phyloP scores from a whole-genome alignment of 1,140 invertebrate species.

The Microplitis mediator region DNA sequence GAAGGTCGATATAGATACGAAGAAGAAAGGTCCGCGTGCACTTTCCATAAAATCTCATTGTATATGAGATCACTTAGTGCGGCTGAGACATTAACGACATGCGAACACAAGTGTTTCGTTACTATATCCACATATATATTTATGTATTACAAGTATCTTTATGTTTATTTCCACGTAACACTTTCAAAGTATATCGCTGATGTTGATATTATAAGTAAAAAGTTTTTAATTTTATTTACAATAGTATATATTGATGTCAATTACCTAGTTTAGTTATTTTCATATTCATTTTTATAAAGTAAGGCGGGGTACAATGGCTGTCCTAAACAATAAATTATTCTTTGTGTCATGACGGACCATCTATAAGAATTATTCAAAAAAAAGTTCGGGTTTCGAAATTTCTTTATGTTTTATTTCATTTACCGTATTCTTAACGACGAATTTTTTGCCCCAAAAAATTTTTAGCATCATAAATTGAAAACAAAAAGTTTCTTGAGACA shows the following conservation, averaged over 20 bases:
- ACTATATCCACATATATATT: background rate
- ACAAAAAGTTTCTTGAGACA: too few relatives aligned
- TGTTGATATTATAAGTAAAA: background rate
- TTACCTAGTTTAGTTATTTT: too few relatives aligned
- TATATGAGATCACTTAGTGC: slow-evolving; percentile 62
- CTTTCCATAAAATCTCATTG: slow-evolving; percentile 64
- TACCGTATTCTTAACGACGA: too few relatives aligned
- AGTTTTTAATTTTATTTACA: slow-evolving; percentile 7
- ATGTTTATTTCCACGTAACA: background rate
- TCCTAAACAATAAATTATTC: too few relatives aligned
- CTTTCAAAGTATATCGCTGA: background rate
- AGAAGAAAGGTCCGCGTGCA: slow-evolving; percentile 53
- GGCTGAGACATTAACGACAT: slow-evolving; percentile 49
- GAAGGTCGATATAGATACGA: slow-evolving; percentile 28
- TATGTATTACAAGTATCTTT: background rate
- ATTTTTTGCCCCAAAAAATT: too few relatives aligned
- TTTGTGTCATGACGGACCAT: too few relatives aligned
- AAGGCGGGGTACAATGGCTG: too few relatives aligned
- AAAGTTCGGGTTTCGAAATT: too few relatives aligned
- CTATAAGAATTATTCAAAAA: too few relatives aligned
- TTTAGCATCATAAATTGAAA: too few relatives aligned
- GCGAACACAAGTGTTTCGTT: slow-evolving; percentile 22
- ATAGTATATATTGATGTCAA: background rate
- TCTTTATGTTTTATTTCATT: too few relatives aligned
- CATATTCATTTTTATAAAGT: too few relatives aligned